Evolutionary conservation across 2,113 vertebrate genomes (phyloP).

Genomic region (Donacobius atricapilla): DNA sequence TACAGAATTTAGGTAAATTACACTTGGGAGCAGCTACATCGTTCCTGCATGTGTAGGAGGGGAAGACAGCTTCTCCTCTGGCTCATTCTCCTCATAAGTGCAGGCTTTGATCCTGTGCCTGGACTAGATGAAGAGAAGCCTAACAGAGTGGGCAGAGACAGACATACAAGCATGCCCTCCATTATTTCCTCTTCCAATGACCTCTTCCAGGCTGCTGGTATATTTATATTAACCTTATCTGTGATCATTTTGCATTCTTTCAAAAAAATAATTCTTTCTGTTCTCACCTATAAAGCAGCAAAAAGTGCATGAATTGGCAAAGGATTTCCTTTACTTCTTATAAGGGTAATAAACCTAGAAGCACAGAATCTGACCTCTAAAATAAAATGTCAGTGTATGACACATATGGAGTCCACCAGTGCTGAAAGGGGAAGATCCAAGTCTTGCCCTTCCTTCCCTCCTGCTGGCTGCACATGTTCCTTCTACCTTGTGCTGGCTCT

Average conservation of each 20-base stretch:
- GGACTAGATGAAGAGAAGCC: background rate
- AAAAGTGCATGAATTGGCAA: background rate
- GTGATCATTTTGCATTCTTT: background rate
- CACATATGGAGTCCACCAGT: background rate
- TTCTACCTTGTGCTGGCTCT: background rate
- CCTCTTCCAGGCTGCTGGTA: background rate
- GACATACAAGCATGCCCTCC: background rate
- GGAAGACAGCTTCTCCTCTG: background rate
- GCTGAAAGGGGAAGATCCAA: background rate
- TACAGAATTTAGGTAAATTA: constrained; percentile 9
- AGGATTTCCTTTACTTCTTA: background rate
- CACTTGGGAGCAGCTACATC: background rate
- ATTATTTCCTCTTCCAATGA: background rate
- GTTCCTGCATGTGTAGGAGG: background rate
- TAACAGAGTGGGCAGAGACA: background rate
- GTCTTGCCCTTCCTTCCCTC: background rate
- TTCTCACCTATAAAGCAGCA: background rate
- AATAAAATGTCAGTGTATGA: background rate
- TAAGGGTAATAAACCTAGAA: background rate
- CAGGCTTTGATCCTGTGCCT: background rate
- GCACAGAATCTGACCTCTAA: background rate
- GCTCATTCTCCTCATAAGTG: background rate
- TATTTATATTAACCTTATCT: background rate
- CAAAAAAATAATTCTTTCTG: background rate
- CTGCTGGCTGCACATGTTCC: background rate